Base-by-base conservation (phyloP, 2,797 vertebrate genomes). In the Xenentodon cancila region DNA sequence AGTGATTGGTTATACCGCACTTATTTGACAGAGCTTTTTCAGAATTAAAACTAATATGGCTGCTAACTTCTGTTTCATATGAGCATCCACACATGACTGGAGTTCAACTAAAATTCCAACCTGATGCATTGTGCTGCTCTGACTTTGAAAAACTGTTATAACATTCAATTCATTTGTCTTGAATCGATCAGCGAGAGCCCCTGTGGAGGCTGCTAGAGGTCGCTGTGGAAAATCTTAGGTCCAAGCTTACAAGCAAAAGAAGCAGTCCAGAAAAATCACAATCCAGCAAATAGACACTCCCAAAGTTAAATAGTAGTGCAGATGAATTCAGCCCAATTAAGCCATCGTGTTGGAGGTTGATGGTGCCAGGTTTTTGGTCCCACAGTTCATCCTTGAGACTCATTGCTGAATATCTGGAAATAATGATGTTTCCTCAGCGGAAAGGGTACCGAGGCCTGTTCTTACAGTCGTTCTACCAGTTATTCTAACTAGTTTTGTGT, bases 41-140 rank as follows among this genome's bases (percentile, higher is more conserved):
- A 59, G 69, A 77, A 76, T 84, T 65, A 74, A 71, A 59, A 50
- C 51, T 84, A 84, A 88, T 86, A 84, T 77, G 78, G 83, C 73
- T 82, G 49, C 65, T 62, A 54, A 67, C 80, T 71, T 73, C 60
- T 80, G 30, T 80, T 76, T 80, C 42, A 76, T 57, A 60, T 19
- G 40, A 52, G 54, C 71, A 84, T 77, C 82, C 78, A 73, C 30
- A 64, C 54, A 7, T 52, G 46, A 52, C 20, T 64, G 48, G 43
- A 68, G 40, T 15, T 15, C 15, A 40, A 15, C 13, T 1, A 13
- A 40, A 40, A 40, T 15, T 15, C 37, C 13, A 40, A 40, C 37
- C 37, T 40, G 34, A 11, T 12, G 34, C 9, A n/a, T 0, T 12
- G 22, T 42, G 19, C 16, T 30, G 30, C 50, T 64, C 17, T 67